Evolutionary conservation across 2,888 invertebrate genomes (phyloP).

Genomic region (Diaphora mendica): DNA sequence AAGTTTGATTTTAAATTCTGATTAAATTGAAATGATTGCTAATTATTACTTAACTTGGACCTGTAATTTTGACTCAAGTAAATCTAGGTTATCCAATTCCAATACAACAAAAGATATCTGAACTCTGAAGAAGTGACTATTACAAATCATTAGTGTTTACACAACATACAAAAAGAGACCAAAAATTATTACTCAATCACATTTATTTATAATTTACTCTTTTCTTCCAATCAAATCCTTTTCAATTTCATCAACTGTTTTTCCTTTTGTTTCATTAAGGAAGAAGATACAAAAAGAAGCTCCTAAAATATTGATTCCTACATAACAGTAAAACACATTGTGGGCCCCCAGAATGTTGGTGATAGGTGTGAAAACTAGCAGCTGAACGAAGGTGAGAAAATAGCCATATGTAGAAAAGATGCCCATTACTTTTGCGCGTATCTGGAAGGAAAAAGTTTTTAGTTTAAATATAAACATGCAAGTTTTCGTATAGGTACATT

Average conservation of each 20-base stretch:
- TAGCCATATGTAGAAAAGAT: conserved; percentile 71
- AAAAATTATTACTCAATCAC: neutral
- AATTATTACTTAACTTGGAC: too few species aligned
- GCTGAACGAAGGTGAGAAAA: conserved; percentile 62
- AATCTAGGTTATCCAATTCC: neutral
- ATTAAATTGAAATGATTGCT: neutral
- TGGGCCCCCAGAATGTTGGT: conserved; percentile 51
- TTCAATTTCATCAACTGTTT: conserved; percentile 65
- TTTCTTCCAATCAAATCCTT: conserved; percentile 25
- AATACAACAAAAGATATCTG: too few species aligned
- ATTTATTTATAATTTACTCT: conserved; percentile 26
- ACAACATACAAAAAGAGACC: neutral
- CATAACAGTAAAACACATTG: conserved; percentile 56
- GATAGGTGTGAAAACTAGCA: conserved; percentile 51
- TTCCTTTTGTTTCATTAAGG: conserved; percentile 51
- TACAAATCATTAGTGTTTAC: neutral
- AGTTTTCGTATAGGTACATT: neutral
- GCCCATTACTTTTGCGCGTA: conserved; percentile 70
- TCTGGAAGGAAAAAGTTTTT: conserved; percentile 54
- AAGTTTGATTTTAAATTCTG: neutral
- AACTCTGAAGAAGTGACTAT: neutral
- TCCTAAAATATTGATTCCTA: conserved; percentile 46
- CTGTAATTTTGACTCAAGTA: neutral
- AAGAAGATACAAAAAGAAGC: conserved; percentile 44
- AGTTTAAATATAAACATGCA: neutral